Base-by-base conservation (phyloP, 1,140 invertebrate species). In the Calliphora vicina region DNA sequence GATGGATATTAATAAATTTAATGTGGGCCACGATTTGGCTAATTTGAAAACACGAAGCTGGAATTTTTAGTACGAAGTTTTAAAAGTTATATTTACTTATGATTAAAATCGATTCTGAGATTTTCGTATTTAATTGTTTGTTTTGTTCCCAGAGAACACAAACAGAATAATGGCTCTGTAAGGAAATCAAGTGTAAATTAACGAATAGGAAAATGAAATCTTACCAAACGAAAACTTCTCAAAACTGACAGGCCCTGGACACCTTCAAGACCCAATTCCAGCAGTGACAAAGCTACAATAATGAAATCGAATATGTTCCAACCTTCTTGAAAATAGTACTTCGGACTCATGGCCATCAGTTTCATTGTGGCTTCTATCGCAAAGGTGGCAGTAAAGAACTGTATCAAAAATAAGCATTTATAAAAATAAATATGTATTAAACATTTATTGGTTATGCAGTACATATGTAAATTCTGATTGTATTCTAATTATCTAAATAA, bases 271-370 rank as follows among this genome's bases (percentile, higher is more conserved):
- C 96, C 95, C 86, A 99, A 93, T 91, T 99, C 98, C 85, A 99
- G 91, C 82, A 99, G 92, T 85, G 98, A 99, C 84, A 99, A 93
- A 43, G 96, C 94, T 86, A 99, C 98, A 91, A 99, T 99, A 87
- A 99, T 96, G 91, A 99, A 98, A 93, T 99, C 98, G 92, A 99
- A 99, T 86, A 98, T 97, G 91, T 99, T 99, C 98, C 98, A 99
- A 82, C 97, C 97, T 91, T 99, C 98, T 94, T 98, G 97, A 93
- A 99, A 99, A 92, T 99, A 99, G 92, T 93, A 97, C 88, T 98
- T 97, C 81, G 98, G 97, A 91, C 97, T 98, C 95, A 99, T 97
- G 5, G 98, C 98, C 88, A 98, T 95, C 84, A 99, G 93, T 91
- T 99, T 99, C 91, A 98, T 92, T 35, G 94, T 95, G n/a, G 97